These are phyloP conservation scores for Stigmatopora argus DNA, from an alignment of 2,113 vertebrate genomes.

Conservation along the genomic window DNA sequence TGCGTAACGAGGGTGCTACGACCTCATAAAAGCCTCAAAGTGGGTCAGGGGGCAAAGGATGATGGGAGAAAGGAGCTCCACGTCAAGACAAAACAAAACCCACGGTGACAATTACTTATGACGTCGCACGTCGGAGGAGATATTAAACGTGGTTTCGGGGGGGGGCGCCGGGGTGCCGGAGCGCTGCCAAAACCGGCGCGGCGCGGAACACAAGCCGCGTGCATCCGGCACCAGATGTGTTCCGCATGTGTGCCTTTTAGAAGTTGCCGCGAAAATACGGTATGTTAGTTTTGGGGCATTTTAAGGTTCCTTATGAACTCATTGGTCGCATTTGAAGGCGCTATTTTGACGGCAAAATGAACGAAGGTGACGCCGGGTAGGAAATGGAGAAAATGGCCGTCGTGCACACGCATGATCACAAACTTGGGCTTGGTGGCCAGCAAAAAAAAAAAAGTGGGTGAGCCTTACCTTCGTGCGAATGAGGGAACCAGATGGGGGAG, in stretches of 20 bases:
- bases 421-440: too few species aligned
- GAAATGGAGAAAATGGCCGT: too few species aligned
- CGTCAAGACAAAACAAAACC: not conserved
- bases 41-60: slow-evolving; percentile 6
- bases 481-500: slow-evolving; percentile 96
- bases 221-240: slow-evolving; percentile 15
- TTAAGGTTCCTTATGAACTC: too few species aligned
- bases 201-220: slow-evolving; percentile 38
- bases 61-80: not conserved
- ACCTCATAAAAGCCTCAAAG: slow-evolving; percentile 14
- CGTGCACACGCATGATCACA: too few species aligned
- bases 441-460: too few species aligned
- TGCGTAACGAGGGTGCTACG: slow-evolving; percentile 4
- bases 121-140: slow-evolving; percentile 12
- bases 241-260: slow-evolving; percentile 14
- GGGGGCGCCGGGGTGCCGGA: slow-evolving; percentile 10
- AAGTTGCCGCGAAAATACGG: slow-evolving; percentile 55
- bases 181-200: not conserved
- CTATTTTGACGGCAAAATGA: too few species aligned
- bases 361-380: too few species aligned
- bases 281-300: too few species aligned
- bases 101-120: slow-evolving; percentile 5
- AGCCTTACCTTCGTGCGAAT: slow-evolving; percentile 91
- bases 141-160: slow-evolving; percentile 18
- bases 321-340: too few species aligned